Evolutionary conservation across 1,140 invertebrate species (phyloP).

Genomic region (Psilanteris sp.): DNA sequence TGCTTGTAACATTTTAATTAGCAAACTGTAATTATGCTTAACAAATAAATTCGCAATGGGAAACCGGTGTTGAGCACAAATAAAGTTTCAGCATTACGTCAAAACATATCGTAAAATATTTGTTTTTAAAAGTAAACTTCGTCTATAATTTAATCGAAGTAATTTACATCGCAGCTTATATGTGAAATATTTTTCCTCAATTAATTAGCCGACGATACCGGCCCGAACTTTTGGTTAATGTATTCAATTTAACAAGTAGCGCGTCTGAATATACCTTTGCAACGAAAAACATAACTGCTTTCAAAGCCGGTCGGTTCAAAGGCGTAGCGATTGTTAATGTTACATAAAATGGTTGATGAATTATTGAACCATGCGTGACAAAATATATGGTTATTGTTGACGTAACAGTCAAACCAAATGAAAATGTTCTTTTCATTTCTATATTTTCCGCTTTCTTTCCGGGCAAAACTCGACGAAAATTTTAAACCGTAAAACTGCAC

Average conservation of each 20-base stretch:
- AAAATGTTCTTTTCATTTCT: too few species aligned
- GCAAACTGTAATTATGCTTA: neutral
- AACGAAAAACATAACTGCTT: too few species aligned
- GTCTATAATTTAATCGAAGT: slow-evolving; percentile 26
- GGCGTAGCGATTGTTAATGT: too few species aligned
- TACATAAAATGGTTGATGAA: too few species aligned
- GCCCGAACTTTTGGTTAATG: slow-evolving; percentile 1
- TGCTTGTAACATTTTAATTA: slow-evolving; percentile 8
- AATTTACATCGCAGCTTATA: slow-evolving; percentile 27
- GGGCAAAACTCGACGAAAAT: too few species aligned
- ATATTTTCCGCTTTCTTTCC: too few species aligned
- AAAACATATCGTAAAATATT: slow-evolving; percentile 17
- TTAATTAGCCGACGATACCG: slow-evolving; percentile 6
- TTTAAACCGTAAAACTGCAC: too few species aligned
- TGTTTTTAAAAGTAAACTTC: slow-evolving; percentile 33
- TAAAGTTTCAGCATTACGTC: neutral
- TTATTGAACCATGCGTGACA: too few species aligned
- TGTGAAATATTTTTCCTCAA: slow-evolving; percentile 21
- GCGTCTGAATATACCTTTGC: too few species aligned
- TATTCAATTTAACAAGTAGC: slow-evolving; percentile 15
- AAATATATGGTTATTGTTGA: too few species aligned
- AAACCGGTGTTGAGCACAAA: slow-evolving; percentile 1
- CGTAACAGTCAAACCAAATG: too few species aligned
- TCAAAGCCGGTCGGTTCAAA: too few species aligned
- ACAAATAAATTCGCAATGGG: neutral